Evolutionary conservation across 2,113 vertebrate genomes (phyloP).

Genomic region (Phodopus roborovskii): DNA sequence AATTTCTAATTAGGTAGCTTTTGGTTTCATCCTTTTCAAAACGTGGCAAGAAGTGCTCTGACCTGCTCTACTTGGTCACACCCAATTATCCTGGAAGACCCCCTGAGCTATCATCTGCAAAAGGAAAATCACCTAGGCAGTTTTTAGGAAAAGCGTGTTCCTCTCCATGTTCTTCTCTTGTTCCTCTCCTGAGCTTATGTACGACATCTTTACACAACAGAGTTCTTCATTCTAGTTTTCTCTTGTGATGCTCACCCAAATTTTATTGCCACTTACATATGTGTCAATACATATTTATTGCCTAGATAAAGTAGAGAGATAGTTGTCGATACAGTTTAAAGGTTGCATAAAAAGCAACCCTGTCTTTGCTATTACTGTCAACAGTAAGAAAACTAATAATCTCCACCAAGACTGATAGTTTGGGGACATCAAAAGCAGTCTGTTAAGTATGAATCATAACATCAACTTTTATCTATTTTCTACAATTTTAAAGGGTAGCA

Average conservation of each 20-base stretch:
- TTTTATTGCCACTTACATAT: neutral
- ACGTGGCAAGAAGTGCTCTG: too few species aligned
- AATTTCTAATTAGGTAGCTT: neutral
- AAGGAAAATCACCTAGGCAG: neutral
- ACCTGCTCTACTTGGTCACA: neutral
- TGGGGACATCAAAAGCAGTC: neutral
- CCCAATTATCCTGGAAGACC: neutral
- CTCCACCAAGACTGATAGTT: neutral
- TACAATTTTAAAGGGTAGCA: constrained; percentile 3
- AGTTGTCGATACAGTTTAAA: neutral
- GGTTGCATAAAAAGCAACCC: neutral
- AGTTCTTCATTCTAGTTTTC: neutral
- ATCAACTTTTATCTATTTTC: constrained; percentile 9
- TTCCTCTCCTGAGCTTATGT: neutral
- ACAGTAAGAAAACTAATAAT: neutral
- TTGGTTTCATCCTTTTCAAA: neutral
- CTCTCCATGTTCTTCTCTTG: neutral
- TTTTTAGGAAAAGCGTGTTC: neutral
- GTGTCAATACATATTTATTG: neutral
- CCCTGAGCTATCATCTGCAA: neutral
- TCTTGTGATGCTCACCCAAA: neutral
- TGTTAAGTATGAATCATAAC: neutral
- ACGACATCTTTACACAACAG: neutral
- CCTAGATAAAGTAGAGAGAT: neutral
- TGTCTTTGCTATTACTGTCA: neutral